Conservation (phyloP, 1,140 invertebrate genomes). For the Scaptodrosophila lebanonensis region DNA sequence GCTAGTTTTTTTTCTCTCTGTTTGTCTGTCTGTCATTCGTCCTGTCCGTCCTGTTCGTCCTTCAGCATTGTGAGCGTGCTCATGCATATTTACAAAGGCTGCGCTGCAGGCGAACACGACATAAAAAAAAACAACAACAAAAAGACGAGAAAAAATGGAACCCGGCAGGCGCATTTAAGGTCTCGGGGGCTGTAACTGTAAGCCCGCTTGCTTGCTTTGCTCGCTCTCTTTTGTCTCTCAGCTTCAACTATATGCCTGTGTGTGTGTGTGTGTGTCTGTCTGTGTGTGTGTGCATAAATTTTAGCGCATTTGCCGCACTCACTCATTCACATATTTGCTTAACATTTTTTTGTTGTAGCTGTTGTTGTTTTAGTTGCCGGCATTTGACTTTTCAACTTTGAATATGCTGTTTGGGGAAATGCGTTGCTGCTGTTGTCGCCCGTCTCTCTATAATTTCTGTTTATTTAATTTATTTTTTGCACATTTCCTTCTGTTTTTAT, state of each 20-base stretch:
- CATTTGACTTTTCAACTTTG: constrained; percentile 40
- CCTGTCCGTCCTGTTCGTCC: constrained; percentile 43
- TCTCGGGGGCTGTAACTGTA: too few relatives aligned
- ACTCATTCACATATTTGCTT: constrained; percentile 27
- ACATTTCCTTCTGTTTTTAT: constrained; percentile 20
- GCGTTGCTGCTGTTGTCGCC: constrained; percentile 26
- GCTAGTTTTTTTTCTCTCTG: constrained; percentile 19
- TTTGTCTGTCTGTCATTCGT: constrained; percentile 11
- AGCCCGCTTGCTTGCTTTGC: constrained; percentile 8
- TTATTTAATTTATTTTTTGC: constrained; percentile 17
- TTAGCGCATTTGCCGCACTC: constrained; percentile 11
- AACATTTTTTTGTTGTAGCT: constrained; percentile 40
- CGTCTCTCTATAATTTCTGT: not conserved
- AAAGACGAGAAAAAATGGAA: too few relatives aligned
- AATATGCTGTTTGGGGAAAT: constrained; percentile 36
- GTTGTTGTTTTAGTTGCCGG: constrained; percentile 14
- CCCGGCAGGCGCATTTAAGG: too few relatives aligned
- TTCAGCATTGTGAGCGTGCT: constrained; percentile 56
- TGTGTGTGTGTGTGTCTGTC: not conserved
- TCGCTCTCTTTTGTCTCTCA: not conserved
- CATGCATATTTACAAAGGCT: constrained; percentile 58
- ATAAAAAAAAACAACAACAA: constrained; percentile 1
- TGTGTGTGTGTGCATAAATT: constrained; percentile 32
- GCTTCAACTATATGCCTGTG: not conserved
- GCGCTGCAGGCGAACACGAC: constrained; percentile 25